Evolutionary conservation across 2,888 invertebrate species (phyloP), one percentile per base, ranked within the genome.

Genomic region (Suillia variegata): DNA sequence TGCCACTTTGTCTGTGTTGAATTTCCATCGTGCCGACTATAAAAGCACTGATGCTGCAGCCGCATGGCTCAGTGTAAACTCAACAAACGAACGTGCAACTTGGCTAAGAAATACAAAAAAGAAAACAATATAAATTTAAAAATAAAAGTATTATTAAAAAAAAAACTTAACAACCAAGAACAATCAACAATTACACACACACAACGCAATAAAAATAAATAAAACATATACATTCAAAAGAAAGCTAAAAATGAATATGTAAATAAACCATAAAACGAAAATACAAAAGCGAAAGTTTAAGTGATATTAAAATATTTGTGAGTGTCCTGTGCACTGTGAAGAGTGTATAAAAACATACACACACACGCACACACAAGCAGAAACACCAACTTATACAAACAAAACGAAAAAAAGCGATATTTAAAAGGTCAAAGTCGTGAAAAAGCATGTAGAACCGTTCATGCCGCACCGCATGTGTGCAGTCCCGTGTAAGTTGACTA

Each of bases 11-110:
- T 52, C 52, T 65, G 66, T 73, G 76, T 73, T 75, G 76, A 70
- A 54, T 72, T 70, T 64, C 56, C 65, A 62, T 73, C n/a, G n/a
- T n/a, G n/a, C n/a, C n/a, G n/a, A n/a, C n/a, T n/a, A 74, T 74
- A 74, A 73, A 74, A 71, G 67, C 66, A 57, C 60, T 51, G 20
- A 65, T 48, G 62, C 54, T 57, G 61, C 63, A 62, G 59, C 62
- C 64, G 56, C 56, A 48, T 20, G 60, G 68, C 70, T 72, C 76
- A 74, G 74, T 76, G 65, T 50, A 61, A 70, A 74, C 64, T 67
- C 73, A 72, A 68, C 72, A 58, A 67, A 65, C 58, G 65, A 67
- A 66, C 70, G 67, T 68, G 66, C 42, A 64, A 71, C 70, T 47
- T 50, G 53, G 22, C 34, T 24, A 17, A 31, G 20, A 71, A 64